A percentile compares a stretch with the other conserved stretches of the same genome.
Evolutionary conservation across 2,113 vertebrate genomes (phyloP).

Genomic region (Atractosteus spatula): DNA sequence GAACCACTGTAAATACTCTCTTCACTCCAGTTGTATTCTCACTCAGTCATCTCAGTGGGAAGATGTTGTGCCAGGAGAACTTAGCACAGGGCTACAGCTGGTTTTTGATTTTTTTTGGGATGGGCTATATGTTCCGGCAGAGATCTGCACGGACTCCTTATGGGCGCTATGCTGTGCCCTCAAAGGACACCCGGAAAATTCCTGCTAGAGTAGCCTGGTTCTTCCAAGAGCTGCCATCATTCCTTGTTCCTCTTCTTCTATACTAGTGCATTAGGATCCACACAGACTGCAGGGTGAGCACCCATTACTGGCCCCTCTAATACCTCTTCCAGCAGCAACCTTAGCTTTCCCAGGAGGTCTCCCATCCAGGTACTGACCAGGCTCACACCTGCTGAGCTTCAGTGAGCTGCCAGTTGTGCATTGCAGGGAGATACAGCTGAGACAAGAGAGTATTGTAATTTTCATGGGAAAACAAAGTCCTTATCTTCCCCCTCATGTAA

Average conservation of each 20-base stretch:
- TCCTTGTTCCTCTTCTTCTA: conserved; percentile 60
- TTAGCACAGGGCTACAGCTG: conserved; percentile 61
- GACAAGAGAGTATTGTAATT: no score
- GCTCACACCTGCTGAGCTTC: no score
- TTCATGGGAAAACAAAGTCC: no score
- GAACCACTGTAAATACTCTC: background rate
- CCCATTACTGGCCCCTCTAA: no score
- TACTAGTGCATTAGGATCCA: no score
- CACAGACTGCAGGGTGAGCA: no score
- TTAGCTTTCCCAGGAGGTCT: no score
- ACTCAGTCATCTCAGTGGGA: conserved; percentile 7
- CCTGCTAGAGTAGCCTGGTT: conserved; percentile 77
- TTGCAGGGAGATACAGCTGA: no score
- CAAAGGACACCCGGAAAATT: conserved; percentile 24
- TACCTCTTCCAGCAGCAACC: no score
- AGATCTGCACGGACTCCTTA: conserved; percentile 50
- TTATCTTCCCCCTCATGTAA: no score
- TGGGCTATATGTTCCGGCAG: conserved; percentile 35
- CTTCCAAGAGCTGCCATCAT: conserved; percentile 79
- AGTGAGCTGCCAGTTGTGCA: no score
- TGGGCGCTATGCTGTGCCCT: conserved; percentile 58
- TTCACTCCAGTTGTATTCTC: background rate
- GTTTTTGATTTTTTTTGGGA: conserved; percentile 48
- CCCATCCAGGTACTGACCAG: no score
- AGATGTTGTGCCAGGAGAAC: conserved; percentile 62